Conservation (phyloP, 2,888 invertebrate genomes). For the Abscondita cerata region DNA sequence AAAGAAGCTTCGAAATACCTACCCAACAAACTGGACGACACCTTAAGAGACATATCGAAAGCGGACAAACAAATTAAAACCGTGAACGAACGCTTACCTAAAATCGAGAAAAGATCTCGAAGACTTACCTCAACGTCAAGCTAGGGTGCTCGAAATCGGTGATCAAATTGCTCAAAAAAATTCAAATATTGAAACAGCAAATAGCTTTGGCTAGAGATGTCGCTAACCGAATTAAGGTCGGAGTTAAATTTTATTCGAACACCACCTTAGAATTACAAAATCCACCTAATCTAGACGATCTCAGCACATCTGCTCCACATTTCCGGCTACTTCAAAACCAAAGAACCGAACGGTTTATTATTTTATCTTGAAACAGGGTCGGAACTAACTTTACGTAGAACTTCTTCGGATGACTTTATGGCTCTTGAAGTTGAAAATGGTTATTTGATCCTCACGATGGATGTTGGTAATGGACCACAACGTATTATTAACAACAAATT, state of each 20-base stretch:
- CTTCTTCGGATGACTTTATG: slow-evolving; percentile 86
- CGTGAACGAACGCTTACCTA: slow-evolving; percentile 69
- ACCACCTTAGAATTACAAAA: slow-evolving; percentile 87
- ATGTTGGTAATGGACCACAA: slow-evolving; percentile 87
- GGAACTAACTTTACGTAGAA: slow-evolving; percentile 66
- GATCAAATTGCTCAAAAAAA: slow-evolving; percentile 68
- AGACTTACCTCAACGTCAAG: slow-evolving; percentile 67
- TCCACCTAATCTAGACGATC: slow-evolving; percentile 81
- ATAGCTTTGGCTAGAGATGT: slow-evolving; percentile 82
- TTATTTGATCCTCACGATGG: slow-evolving; percentile 84
- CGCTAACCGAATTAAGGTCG: slow-evolving; percentile 82
- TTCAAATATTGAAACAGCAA: slow-evolving; percentile 77
- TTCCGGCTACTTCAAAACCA: slow-evolving; percentile 88
- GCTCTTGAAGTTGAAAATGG: slow-evolving; percentile 87
- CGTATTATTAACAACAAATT: slow-evolving; percentile 75
- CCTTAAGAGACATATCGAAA: slow-evolving; percentile 73
- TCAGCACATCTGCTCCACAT: slow-evolving; percentile 88
- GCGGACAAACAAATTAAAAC: slow-evolving; percentile 66
- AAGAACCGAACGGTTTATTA: slow-evolving; percentile 78
- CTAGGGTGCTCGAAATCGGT: slow-evolving; percentile 63
- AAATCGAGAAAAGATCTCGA: slow-evolving; percentile 68
- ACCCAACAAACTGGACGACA: slow-evolving; percentile 73
- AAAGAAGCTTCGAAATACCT: slow-evolving; percentile 70
- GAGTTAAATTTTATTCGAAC: slow-evolving; percentile 81
- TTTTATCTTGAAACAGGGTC: slow-evolving; percentile 91